A percentile compares a stretch with the other conserved stretches of the same genome.
Evolutionary conservation across 2,888 invertebrate species (phyloP).

Genomic region (Phrixothrix hirtus): DNA sequence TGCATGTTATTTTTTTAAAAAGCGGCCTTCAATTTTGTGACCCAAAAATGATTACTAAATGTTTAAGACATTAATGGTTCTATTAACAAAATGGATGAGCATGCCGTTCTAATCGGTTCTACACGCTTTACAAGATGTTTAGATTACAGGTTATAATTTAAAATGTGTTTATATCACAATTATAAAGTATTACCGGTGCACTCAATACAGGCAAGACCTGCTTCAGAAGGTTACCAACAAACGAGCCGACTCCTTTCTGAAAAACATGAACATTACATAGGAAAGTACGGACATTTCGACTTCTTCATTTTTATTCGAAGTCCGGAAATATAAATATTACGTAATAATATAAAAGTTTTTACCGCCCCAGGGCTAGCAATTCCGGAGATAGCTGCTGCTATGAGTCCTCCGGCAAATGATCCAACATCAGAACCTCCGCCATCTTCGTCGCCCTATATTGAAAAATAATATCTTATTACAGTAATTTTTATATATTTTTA

Average conservation of each 20-base stretch:
- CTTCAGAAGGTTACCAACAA: conserved; percentile 50
- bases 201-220: conserved; percentile 53
- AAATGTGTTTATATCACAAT: background rate
- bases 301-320: background rate
- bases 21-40: background rate
- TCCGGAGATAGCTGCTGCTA: conserved; percentile 53
- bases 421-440: conserved; percentile 56
- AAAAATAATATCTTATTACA: conserved; percentile 24
- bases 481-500: too few relatives aligned
- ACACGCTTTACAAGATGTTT: background rate
- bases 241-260: conserved; percentile 54
- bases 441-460: conserved; percentile 50
- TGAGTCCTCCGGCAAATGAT: conserved; percentile 53
- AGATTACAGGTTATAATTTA: background rate
- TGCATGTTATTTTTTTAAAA: too few relatives aligned
- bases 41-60: background rate
- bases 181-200: conserved; percentile 48
- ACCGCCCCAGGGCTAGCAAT: conserved; percentile 53
- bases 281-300: background rate
- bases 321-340: conserved; percentile 3
- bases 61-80: too few relatives aligned
- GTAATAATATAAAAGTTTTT: conserved; percentile 29
- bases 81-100: background rate
- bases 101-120: background rate
- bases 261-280: conserved; percentile 34